These are phyloP conservation scores for Platycnemis pennipes DNA, from an alignment of 2,888 invertebrate species.

Conservation along the genomic window DNA sequence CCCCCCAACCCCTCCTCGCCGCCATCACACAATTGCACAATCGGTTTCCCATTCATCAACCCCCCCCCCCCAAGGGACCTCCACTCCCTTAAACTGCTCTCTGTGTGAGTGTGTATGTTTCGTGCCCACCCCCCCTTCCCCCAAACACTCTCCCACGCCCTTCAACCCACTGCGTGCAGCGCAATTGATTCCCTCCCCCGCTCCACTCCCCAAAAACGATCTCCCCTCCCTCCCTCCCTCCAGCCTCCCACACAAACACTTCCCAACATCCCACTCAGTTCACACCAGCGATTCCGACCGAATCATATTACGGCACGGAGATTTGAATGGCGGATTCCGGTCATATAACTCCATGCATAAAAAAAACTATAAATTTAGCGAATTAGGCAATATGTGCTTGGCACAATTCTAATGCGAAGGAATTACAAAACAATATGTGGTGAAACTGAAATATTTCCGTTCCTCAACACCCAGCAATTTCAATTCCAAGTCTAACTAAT, in stretches of 20 bases:
- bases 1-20: background rate
- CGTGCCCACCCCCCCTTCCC: background rate
- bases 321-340: too few species aligned
- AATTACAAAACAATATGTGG: too few species aligned
- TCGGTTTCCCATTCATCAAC: conserved; percentile 59
- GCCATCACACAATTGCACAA: background rate
- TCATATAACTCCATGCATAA: too few species aligned
- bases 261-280: background rate
- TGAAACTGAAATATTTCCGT: too few species aligned
- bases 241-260: background rate
- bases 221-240: background rate
- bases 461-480: too few species aligned
- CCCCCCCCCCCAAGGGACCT: background rate
- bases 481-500: too few species aligned
- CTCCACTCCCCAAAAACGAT: background rate
- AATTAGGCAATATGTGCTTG: too few species aligned
- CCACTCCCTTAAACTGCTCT: background rate
- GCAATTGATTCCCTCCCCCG: background rate
- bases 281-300: background rate
- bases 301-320: background rate
- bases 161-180: background rate
- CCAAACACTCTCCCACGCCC: too few species aligned
- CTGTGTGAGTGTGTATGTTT: background rate
- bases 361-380: too few species aligned
- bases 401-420: too few species aligned